These are phyloP conservation scores for Dexiosoma caninum DNA, from an alignment of 2,888 invertebrate species.

Conservation along the genomic window DNA sequence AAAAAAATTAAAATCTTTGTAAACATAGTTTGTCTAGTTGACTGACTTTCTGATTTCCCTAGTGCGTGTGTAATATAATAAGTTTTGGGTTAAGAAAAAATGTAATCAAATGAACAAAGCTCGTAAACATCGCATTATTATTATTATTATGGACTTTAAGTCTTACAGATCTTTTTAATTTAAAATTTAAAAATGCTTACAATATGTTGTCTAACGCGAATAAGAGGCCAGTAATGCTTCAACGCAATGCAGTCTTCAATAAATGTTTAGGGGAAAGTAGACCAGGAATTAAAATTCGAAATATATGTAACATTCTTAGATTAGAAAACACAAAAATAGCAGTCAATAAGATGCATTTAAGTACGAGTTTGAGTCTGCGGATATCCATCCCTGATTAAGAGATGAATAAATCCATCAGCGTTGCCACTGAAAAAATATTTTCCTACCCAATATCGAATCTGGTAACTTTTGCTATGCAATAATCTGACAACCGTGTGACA, in stretches of 20 bases:
- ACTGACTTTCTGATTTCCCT: constrained; percentile 1
- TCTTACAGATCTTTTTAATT: constrained; percentile 40
- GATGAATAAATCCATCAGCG: too few relatives aligned
- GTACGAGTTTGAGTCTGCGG: too few relatives aligned
- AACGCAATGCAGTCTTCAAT: background rate
- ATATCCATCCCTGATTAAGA: too few relatives aligned
- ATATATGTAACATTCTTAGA: too few relatives aligned
- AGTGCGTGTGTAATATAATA: constrained; percentile 4
- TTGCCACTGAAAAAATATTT: too few relatives aligned
- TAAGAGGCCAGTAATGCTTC: background rate
- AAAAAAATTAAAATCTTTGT: background rate
- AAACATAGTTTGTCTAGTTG: constrained; percentile 3
- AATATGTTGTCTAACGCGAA: background rate
- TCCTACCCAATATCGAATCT: too few relatives aligned
- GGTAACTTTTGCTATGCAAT: too few relatives aligned
- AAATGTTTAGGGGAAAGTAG: background rate
- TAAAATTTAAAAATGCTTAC: background rate
- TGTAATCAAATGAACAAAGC: constrained; percentile 46
- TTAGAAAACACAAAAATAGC: too few relatives aligned
- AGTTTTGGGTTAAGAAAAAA: background rate
- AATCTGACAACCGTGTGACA: too few relatives aligned
- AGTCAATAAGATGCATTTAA: too few relatives aligned
- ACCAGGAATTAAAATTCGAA: background rate
- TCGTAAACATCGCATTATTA: constrained; percentile 11
- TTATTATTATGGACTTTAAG: constrained; percentile 1